Conservation (phyloP, 1,140 invertebrate genomes). For the Hylaeus volcanicus region DNA sequence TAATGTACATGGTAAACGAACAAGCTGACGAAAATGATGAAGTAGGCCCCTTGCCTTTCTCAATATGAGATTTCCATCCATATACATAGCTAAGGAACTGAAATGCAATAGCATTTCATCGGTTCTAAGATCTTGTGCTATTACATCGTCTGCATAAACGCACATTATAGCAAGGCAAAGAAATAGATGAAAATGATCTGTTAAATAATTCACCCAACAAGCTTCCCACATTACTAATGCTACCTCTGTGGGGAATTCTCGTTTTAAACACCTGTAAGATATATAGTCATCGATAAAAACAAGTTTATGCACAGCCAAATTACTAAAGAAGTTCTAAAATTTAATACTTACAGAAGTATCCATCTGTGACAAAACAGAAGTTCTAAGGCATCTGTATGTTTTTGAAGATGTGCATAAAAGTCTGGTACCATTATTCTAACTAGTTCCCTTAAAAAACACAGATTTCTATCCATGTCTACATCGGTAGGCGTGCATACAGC, state of each 20-base stretch:
- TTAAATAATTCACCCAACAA: constrained; percentile 96
- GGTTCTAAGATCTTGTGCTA: constrained; percentile 92
- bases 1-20: constrained; percentile 93
- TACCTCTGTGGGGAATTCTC: constrained; percentile 93
- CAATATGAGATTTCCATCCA: constrained; percentile 94
- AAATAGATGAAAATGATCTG: constrained; percentile 96
- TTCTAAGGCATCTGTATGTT: constrained; percentile 92
- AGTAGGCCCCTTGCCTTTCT: constrained; percentile 95
- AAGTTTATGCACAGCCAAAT: background rate
- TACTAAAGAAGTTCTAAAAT: background rate
- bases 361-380: constrained; percentile 95
- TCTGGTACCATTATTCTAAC: constrained; percentile 92
- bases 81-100: constrained; percentile 96
- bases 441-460: constrained; percentile 92
- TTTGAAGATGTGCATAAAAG: constrained; percentile 92
- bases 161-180: constrained; percentile 94
- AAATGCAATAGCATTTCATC: constrained; percentile 97
- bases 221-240: constrained; percentile 96
- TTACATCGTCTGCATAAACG: constrained; percentile 95
- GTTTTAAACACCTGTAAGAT: constrained; percentile 87
- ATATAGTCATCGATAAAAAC: background rate
- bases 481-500: constrained; percentile 96
- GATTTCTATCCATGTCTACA: constrained; percentile 95
- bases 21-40: constrained; percentile 92
- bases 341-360: constrained; percentile 89